Conservation (phyloP, 37 sponge, comb jelly and placozoan genomes). For the Theonella swinhoei region DNA sequence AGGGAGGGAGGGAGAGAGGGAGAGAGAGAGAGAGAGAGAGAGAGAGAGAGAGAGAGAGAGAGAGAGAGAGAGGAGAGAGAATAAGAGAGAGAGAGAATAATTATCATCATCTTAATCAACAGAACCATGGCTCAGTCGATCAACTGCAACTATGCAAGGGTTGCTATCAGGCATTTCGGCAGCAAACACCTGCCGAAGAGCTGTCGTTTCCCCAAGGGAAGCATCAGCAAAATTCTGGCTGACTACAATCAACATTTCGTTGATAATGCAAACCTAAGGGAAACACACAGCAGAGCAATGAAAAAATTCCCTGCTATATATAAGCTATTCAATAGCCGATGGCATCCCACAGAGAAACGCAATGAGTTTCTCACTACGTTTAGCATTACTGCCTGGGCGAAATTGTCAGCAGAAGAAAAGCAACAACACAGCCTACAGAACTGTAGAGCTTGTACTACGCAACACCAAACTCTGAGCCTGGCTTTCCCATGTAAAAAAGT, state of each 20-base stretch:
- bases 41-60: too few relatives aligned
- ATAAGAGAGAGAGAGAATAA: too few relatives aligned
- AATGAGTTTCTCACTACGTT: background rate
- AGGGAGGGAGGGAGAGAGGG: background rate
- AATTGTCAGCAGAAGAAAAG: background rate
- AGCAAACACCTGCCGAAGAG: background rate
- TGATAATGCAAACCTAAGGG: background rate
- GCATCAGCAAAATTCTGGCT: background rate
- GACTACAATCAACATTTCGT: background rate
- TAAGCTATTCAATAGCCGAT: background rate
- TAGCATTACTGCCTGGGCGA: background rate
- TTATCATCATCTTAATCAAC: too few relatives aligned
- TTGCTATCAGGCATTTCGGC: background rate
- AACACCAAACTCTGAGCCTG: background rate
- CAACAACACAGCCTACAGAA: constrained; percentile 3
- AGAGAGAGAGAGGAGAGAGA: too few relatives aligned
- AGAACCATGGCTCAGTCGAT: too few relatives aligned
- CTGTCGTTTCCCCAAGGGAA: background rate
- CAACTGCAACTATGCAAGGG: background rate
- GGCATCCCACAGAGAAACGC: background rate
- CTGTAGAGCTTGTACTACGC: background rate
- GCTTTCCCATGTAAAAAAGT: background rate
- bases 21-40: background rate
- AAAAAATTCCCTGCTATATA: background rate
- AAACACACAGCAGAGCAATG: background rate